phyloP scores from a whole-genome alignment of 2,113 vertebrate genomes.

The Saccopteryx leptura region DNA sequence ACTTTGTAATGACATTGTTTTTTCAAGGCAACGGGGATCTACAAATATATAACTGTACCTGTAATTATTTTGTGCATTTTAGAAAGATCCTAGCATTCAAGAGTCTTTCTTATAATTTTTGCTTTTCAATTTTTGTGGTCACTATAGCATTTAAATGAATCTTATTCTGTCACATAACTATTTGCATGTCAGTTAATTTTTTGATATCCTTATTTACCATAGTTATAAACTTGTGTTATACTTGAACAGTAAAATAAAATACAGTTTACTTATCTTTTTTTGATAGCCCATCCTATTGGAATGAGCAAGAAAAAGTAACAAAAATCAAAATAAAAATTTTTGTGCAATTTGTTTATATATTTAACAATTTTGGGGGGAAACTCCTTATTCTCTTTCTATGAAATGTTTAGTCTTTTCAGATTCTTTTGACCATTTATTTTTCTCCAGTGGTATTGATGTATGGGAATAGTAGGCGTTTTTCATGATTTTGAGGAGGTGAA shows the following conservation, averaged over 20 bases:
- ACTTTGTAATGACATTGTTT: not conserved
- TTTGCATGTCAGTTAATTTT: not conserved
- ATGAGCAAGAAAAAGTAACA: not conserved
- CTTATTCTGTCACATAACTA: not conserved
- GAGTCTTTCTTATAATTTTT: not conserved
- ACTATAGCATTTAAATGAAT: not conserved
- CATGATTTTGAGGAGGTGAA: not conserved
- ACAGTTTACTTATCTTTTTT: not conserved
- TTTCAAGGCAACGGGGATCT: not conserved
- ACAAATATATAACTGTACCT: not conserved
- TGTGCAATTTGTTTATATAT: not conserved
- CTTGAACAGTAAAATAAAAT: not conserved
- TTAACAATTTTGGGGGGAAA: not conserved
- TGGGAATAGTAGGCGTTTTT: not conserved
- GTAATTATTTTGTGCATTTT: not conserved
- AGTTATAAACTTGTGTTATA: not conserved
- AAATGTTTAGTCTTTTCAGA: not conserved
- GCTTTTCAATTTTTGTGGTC: not conserved
- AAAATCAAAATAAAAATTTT: not conserved
- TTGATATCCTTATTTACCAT: not conserved
- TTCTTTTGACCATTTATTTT: not conserved
- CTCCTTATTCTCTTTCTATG: not conserved
- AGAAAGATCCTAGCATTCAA: not conserved
- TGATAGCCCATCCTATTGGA: not conserved
- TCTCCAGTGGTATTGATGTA: not conserved